Conservation (phyloP, 2,113 vertebrate genomes). For the Lepus timidus region DNA sequence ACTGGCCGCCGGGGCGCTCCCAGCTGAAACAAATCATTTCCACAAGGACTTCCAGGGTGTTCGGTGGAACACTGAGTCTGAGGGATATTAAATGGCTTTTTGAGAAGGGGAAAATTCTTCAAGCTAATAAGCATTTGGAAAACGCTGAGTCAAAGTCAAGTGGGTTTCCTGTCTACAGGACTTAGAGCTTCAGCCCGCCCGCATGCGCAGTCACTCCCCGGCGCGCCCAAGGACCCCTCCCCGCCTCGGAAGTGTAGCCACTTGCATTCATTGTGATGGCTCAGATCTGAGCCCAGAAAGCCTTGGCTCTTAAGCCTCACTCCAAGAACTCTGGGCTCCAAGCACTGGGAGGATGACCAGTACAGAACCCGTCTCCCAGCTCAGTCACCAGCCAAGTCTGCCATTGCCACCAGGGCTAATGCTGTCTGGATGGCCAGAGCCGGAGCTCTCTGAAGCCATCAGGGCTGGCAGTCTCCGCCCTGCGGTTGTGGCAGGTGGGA, state of each 20-base stretch:
- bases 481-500: rapidly evolving
- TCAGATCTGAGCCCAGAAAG: not conserved
- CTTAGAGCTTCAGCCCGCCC: not conserved
- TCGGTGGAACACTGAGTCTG: conserved; percentile 46
- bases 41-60: conserved; percentile 65
- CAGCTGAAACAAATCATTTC: conserved; percentile 65
- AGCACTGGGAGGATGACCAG: not conserved
- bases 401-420: not conserved
- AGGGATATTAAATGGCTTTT: conserved; percentile 55
- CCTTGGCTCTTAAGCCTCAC: not conserved
- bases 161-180: not conserved
- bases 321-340: not conserved
- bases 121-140: conserved; percentile 43
- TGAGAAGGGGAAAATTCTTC: not conserved
- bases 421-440: not conserved
- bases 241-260: not conserved
- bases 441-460: rapidly evolving
- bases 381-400: not conserved
- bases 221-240: not conserved
- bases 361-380: not conserved
- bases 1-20: conserved; percentile 1
- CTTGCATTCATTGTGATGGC: not conserved
- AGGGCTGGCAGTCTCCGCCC: not conserved
- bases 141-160: conserved; percentile 36
- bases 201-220: no score